Conservation (phyloP, 2,797 vertebrate genomes). For the Eulemur rubriventer region DNA sequence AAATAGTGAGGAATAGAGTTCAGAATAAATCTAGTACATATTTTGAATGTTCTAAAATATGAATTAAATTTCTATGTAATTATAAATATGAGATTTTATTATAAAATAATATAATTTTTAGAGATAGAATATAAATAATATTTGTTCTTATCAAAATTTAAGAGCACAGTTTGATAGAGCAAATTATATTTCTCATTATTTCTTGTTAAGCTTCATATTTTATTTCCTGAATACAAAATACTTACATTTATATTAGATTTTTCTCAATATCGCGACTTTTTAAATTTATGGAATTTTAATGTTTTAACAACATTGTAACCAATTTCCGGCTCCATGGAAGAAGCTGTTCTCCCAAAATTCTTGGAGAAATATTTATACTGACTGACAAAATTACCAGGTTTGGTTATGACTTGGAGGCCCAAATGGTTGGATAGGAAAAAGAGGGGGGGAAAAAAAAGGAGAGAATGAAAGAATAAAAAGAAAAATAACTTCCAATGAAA, state of each 20-base stretch:
- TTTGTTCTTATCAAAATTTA: background rate
- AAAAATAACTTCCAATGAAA: background rate
- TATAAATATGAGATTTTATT: background rate
- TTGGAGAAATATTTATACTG: background rate
- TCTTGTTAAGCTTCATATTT: background rate
- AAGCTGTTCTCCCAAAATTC: background rate
- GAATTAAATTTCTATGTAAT: background rate
- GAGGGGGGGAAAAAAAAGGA: background rate
- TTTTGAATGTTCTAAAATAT: background rate
- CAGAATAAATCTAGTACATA: background rate
- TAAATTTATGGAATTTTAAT: background rate
- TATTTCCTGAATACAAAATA: background rate
- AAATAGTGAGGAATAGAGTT: background rate
- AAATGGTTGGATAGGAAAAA: background rate
- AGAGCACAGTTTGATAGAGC: background rate
- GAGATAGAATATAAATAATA: background rate
- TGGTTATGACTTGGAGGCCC: background rate
- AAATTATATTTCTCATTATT: background rate
- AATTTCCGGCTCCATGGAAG: background rate
- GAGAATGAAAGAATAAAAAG: background rate
- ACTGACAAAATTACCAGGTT: background rate
- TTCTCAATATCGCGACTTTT: background rate
- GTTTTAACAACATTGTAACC: background rate
- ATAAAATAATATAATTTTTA: background rate
- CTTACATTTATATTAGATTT: background rate